Base-by-base conservation (phyloP, 2,113 vertebrate species). In the Zingel zingel region DNA sequence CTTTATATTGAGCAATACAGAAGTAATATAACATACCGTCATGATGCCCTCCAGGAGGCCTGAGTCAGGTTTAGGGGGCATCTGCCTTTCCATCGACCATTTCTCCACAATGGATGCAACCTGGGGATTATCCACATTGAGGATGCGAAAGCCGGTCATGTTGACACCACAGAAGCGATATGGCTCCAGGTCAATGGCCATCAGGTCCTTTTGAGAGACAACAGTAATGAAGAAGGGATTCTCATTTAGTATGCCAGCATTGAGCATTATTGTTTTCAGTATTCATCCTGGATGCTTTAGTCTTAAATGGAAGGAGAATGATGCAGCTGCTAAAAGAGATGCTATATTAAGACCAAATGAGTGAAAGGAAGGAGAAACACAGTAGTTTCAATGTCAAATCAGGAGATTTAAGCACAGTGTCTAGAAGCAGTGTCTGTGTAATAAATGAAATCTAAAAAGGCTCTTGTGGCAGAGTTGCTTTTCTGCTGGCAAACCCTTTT, bases 81-180 rank as follows among this genome's bases (percentile, higher is more conserved):
- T 91, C 95, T 99, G 98, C 86, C 97, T 83, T 91, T 99, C 98
- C 94, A 96, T 97, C 68, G 98, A 97, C 98, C 98, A 99, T 88
- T 99, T 99, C 90, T 99, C 98, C 11, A 98, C 94, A 48, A 99
- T 98, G 88, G 97, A 95, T 1, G 97, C 95, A 3, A 99, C 98
- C 7, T 98, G 97, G 0, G 98, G 97, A 93, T 98, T 99, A 66
- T 99, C 98, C 87, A 98, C 97, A 0, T 99, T 99, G 81, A 99
- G 96, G 94, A 99, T 99, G 30, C 98, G 97, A 93, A 99, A 99
- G 50, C 98, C 98, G 0, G 98, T 99, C 96, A 99, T 97, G 91
- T 99, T 99, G 81, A 99, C 98, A 4, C 98, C 98, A 0, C 98
- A 99, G 94, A 98, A 99, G 87, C 98, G 98, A 21, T 99, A 99